Percentiles rank a stretch among this genome's conserved stretches.
Evolutionary conservation across 2,888 invertebrate species (phyloP).

Genomic region (Peribatodes rhomboidaria): DNA sequence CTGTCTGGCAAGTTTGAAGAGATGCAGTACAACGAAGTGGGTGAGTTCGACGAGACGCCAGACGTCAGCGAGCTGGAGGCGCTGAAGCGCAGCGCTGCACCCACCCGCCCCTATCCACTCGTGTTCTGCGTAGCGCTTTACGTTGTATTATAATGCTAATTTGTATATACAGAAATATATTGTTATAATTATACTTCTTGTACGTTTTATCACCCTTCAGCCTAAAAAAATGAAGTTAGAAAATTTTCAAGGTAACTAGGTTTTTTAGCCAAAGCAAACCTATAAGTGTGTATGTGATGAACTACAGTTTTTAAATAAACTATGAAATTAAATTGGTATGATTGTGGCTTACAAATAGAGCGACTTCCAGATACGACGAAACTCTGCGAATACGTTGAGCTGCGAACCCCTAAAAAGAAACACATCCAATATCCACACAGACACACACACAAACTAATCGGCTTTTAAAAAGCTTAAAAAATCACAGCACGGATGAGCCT

Average conservation of each 20-base stretch:
- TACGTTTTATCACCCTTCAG: not conserved
- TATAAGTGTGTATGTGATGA: too few relatives aligned
- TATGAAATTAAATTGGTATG: too few relatives aligned
- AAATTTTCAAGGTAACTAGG: too few relatives aligned
- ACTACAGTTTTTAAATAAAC: too few relatives aligned
- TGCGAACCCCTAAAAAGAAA: not conserved
- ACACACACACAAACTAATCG: slow-evolving; percentile 17
- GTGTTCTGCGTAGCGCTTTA: slow-evolving; percentile 65
- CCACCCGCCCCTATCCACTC: slow-evolving; percentile 51
- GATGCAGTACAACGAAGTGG: slow-evolving; percentile 81
- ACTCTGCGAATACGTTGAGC: not conserved
- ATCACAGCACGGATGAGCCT: slow-evolving; percentile 12
- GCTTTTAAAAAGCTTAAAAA: slow-evolving; percentile 21
- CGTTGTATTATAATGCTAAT: slow-evolving; percentile 75
- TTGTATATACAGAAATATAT: slow-evolving; percentile 82
- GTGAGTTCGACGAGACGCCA: slow-evolving; percentile 75
- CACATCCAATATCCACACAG: not conserved
- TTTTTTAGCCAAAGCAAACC: too few relatives aligned
- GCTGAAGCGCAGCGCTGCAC: slow-evolving; percentile 72
- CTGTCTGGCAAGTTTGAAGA: slow-evolving; percentile 81
- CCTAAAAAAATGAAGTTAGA: too few relatives aligned
- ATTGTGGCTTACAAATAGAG: too few relatives aligned
- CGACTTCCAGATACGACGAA: too few relatives aligned
- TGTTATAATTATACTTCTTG: slow-evolving; percentile 66
- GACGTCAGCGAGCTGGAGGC: slow-evolving; percentile 81